phyloP scores from a whole-genome alignment of 92 coral and sea anemone species.

The Porites rus region DNA sequence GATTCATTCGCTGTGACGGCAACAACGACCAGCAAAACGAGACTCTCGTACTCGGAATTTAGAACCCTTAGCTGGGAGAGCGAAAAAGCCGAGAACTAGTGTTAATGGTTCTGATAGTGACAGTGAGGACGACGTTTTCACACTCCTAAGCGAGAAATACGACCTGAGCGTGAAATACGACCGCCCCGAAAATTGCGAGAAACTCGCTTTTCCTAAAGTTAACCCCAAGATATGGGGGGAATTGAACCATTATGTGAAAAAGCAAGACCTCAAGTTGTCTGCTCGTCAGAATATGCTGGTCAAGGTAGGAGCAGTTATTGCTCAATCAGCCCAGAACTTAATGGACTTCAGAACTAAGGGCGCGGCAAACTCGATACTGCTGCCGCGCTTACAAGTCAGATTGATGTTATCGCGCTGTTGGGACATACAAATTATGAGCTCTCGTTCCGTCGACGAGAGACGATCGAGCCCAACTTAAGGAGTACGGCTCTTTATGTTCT shows the following conservation, averaged over 20 bases:
- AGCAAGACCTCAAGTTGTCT: constrained; percentile 35
- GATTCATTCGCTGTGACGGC: constrained; percentile 24
- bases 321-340: neutral
- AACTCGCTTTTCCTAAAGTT: constrained; percentile 23
- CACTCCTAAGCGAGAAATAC: neutral
- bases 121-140: neutral
- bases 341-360: neutral
- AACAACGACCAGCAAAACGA: too few species aligned
- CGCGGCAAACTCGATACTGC: neutral
- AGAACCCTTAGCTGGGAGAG: neutral
- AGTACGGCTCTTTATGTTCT: too few species aligned
- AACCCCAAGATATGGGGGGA: constrained; percentile 8
- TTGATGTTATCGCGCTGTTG: constrained; percentile 20
- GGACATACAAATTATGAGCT: constrained; percentile 27
- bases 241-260: constrained; percentile 22
- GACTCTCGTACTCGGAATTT: constrained; percentile 39
- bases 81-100: neutral
- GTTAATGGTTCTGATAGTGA: neutral
- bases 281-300: constrained; percentile 40
- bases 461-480: constrained; percentile 34
- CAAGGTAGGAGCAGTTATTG: neutral
- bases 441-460: constrained; percentile 30
- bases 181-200: constrained; percentile 28
- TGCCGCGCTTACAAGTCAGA: neutral
- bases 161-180: constrained; percentile 18